phyloP scores from a whole-genome alignment of 2,797 vertebrate genomes.

The Hippopotamyrus pictus region DNA sequence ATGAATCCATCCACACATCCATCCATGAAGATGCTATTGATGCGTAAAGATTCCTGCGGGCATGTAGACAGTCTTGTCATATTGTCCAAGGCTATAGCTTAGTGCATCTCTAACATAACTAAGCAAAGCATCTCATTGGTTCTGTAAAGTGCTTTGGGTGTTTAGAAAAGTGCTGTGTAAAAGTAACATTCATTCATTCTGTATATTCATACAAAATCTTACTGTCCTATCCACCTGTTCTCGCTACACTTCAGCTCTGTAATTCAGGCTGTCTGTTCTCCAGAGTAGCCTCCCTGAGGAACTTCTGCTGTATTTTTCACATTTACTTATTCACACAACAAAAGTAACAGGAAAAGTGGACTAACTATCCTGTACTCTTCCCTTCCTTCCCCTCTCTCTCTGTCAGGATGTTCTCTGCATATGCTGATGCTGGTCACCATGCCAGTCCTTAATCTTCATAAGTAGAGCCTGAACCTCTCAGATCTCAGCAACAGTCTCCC shows the following conservation, averaged over 20 bases:
- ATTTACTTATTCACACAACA: not conserved
- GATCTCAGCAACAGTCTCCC: slow-evolving; percentile 45
- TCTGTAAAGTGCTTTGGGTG: not conserved
- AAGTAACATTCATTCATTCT: not conserved
- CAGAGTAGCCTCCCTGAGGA: not conserved
- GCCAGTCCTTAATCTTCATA: slow-evolving; percentile 49
- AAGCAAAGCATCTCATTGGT: not conserved
- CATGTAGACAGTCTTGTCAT: not conserved
- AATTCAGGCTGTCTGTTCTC: not conserved
- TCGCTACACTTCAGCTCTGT: not conserved
- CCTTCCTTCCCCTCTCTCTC: not conserved
- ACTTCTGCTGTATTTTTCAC: not conserved
- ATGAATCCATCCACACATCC: not conserved
- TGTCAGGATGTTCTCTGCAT: slow-evolving; percentile 21
- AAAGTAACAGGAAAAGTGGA: not conserved
- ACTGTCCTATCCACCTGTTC: not conserved
- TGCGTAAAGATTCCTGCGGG: not conserved
- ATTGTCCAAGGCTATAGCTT: not conserved
- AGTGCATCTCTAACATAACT: not conserved
- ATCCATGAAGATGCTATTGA: too few relatives aligned
- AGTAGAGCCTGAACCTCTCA: slow-evolving; percentile 40
- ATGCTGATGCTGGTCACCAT: slow-evolving; percentile 29
- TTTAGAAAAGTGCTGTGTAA: not conserved
- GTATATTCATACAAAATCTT: not conserved
- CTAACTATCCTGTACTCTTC: slow-evolving; percentile 25